phyloP scores from a whole-genome alignment of 2,888 invertebrate species.

The Phyto melanocephala region DNA sequence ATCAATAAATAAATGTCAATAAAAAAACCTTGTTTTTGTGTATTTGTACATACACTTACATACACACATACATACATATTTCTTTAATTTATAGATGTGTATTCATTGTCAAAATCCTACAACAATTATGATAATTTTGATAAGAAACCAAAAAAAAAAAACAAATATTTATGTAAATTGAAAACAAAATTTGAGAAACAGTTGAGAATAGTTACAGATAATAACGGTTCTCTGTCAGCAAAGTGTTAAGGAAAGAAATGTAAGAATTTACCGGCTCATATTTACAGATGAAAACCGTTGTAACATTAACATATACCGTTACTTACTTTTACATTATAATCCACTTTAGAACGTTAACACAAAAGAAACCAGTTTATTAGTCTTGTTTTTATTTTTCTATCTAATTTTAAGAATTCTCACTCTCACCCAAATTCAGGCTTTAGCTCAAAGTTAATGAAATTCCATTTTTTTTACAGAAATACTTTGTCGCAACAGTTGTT shows the following conservation, averaged over 20 bases:
- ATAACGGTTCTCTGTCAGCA: background rate
- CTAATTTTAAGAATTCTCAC: too few species aligned
- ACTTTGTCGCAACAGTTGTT: too few species aligned
- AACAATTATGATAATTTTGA: constrained; percentile 40
- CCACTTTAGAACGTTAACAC: too few species aligned
- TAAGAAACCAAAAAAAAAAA: background rate
- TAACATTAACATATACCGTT: background rate
- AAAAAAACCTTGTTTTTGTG: constrained; percentile 43
- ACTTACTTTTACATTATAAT: background rate
- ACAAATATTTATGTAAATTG: background rate
- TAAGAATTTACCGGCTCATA: background rate
- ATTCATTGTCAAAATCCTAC: constrained; percentile 56
- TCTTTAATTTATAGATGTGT: constrained; percentile 23
- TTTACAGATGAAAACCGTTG: background rate
- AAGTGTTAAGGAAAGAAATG: background rate
- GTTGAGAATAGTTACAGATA: background rate
- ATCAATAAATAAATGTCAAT: constrained; percentile 49
- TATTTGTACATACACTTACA: too few species aligned
- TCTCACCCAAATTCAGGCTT: too few species aligned
- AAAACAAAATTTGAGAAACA: background rate
- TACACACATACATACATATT: too few species aligned
- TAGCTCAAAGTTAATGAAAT: too few species aligned
- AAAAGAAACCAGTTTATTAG: too few species aligned
- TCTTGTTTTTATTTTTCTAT: too few species aligned
- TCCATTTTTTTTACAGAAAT: too few species aligned